Evolutionary conservation across 2,888 invertebrate species (phyloP), one percentile per base, ranked within the genome.

Genomic region (Amphiduros pacificus): DNA sequence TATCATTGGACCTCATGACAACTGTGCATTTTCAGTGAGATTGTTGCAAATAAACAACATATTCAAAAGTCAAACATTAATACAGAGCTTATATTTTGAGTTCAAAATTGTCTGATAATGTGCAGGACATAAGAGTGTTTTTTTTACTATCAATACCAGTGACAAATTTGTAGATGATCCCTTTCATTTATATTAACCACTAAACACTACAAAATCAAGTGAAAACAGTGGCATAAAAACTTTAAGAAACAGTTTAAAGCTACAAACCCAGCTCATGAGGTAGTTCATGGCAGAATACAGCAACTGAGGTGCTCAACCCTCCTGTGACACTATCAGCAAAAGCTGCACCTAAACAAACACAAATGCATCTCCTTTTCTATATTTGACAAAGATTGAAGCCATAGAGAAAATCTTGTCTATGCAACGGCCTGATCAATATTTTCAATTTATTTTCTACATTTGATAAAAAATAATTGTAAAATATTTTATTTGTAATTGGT

Each of bases 231-330:
- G n/a, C 6, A n/a, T 6, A 44, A 11, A 5, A 6, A 17, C 5
- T 9, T 11, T 5, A n/a, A 22, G n/a, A 4, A 44, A 44, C 9
- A 11, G 5, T 44, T 9, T 44, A 5, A 44, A n/a, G 14, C 14
- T 41, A 69, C 84, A 77, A 76, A 86, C 92, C 93, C 66, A 93
- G 84, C 84, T 96, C 95, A 80, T 96, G 95, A 4, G 95, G 95
- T 67, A 96, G 83, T 81, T 96, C 95, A 80, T 96, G 95, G 76
- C 94, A 96, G 70, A 95, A 88, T 0, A 96, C 94, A 2, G 95
- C 95, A 28, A 95, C 89, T 9, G 94, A 90, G 0, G 95, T 96
- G 1, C 94, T 93, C 79, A 95, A 89, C 0, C 94, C 94, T 11
- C 93, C 92, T 0, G 92, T 91, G 63, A 92, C 87, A 75, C 89